phyloP scores from a whole-genome alignment of 1,140 invertebrate genomes.

The Pygmarrhopalites habei region DNA sequence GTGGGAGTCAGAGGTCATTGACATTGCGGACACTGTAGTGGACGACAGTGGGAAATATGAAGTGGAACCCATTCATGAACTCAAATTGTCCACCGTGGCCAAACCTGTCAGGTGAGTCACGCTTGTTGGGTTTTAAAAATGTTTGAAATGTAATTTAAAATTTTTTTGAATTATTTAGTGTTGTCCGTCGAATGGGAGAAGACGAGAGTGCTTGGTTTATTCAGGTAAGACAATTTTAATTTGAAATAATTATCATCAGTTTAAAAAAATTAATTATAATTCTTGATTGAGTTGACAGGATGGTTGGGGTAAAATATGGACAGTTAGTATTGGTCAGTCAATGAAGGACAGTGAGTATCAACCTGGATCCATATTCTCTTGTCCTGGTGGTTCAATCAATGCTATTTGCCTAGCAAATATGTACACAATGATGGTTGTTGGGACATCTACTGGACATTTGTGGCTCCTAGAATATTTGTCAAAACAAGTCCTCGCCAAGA shows the following conservation, averaged over 20 bases:
- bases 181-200: conserved; percentile 22
- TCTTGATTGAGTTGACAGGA: neutral
- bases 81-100: conserved; percentile 47
- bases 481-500: conserved; percentile 52
- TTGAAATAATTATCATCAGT: neutral
- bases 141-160: too few species aligned
- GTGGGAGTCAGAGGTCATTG: conserved; percentile 82
- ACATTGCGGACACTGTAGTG: conserved; percentile 62
- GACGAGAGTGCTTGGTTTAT: conserved; percentile 57
- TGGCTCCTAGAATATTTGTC: conserved; percentile 62
- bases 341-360: conserved; percentile 36
- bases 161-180: too few species aligned
- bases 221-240: conserved; percentile 51
- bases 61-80: conserved; percentile 75
- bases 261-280: neutral
- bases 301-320: conserved; percentile 24
- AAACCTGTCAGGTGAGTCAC: too few species aligned
- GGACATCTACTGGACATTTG: conserved; percentile 60
- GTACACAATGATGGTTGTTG: conserved; percentile 58
- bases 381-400: conserved; percentile 64
- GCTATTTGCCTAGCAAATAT: conserved; percentile 59
- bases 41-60: conserved; percentile 69
- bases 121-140: too few species aligned
- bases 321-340: conserved; percentile 11
- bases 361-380: conserved; percentile 58